phyloP scores from a whole-genome alignment of 2,113 vertebrate species.

The Trichomycterus rosablanca region DNA sequence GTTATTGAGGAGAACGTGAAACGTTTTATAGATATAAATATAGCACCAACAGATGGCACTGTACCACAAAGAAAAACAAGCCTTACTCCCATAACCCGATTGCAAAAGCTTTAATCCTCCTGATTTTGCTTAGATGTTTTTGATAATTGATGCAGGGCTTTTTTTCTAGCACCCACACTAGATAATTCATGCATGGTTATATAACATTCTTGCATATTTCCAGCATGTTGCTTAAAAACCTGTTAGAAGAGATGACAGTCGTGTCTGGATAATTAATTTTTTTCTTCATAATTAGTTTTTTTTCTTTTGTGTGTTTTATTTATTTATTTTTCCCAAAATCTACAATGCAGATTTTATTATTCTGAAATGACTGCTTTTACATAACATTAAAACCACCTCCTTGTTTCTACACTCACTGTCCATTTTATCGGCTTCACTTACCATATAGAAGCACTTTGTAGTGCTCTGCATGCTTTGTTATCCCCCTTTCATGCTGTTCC shows the following conservation, averaged over 20 bases:
- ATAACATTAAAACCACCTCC: too few species aligned
- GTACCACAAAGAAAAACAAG: conserved; percentile 41
- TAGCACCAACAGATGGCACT: conserved; percentile 62
- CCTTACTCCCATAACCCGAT: not conserved
- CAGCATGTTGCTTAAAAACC: not conserved
- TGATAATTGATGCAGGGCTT: conserved; percentile 26
- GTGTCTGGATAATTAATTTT: not conserved
- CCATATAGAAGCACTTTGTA: too few species aligned
- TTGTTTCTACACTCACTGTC: too few species aligned
- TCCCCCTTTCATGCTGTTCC: too few species aligned
- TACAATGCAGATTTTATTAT: too few species aligned
- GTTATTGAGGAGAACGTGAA: too few species aligned
- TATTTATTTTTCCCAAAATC: too few species aligned
- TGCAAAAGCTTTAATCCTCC: conserved; percentile 33
- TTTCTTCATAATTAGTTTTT: too few species aligned
- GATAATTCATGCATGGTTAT: conserved; percentile 16
- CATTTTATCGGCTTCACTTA: too few species aligned
- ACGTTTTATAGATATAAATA: too few species aligned
- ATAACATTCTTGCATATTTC: conserved; percentile 7
- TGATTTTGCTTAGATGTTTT: conserved; percentile 10
- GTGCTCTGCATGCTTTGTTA: too few species aligned
- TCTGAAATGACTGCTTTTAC: too few species aligned
- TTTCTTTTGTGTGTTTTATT: not conserved
- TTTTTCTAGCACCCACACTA: conserved; percentile 9
- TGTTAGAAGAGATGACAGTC: not conserved